Evolutionary conservation across 2,113 vertebrate species (phyloP), one percentile per base, ranked within the genome.

Genomic region (Mixornis gularis): DNA sequence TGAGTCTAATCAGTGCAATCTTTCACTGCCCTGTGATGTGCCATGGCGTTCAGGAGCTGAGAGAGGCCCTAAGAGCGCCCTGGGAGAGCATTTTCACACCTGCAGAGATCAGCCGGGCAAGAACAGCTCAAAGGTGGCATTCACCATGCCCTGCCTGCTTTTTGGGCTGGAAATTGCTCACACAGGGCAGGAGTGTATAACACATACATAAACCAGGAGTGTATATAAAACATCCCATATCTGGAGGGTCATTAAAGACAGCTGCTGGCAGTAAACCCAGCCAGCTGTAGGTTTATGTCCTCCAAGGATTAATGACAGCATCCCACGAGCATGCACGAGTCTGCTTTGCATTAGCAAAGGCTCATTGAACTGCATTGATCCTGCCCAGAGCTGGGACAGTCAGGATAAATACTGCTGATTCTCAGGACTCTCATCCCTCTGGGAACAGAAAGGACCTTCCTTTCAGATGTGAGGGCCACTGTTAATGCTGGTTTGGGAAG

Each of bases 261-360:
- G 27, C 69, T 74, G 79, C 82, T 85, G 85, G 80, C 65, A 78
- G 43, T 40, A 86, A 93, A 70, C 8, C 3, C 49, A 91, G 60
- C 25, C 94, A 95, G 92, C 89, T 91, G 84, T 26, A 84, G 34
- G 4, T 55, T 82, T 76, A 41, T 78, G 63, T 84, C 59, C 66
- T 79, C 7, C 1, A 62, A 71, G 64, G 85, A 96, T 76, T 79
- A 74, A 89, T 86, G 88, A 69, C 80, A 82, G 70, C 79, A 68
- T 79, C 69, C 92, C 52, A 32, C 0, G 53, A 90, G 58, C 62
- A 30, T 13, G 60, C n/a, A 71, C 30, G 36, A 49, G 83, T 55
- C 92, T 96, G 93, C 76, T 88, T 52, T 91, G 70, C 74, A 79
- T 96, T 78, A 96, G 79, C 69, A 87, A 62, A 85, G 73, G 56